Percentiles rank a stretch among this genome's conserved stretches.
phyloP scores from a whole-genome alignment of 2,797 vertebrate genomes.

The Gephyroberyx darwinii region DNA sequence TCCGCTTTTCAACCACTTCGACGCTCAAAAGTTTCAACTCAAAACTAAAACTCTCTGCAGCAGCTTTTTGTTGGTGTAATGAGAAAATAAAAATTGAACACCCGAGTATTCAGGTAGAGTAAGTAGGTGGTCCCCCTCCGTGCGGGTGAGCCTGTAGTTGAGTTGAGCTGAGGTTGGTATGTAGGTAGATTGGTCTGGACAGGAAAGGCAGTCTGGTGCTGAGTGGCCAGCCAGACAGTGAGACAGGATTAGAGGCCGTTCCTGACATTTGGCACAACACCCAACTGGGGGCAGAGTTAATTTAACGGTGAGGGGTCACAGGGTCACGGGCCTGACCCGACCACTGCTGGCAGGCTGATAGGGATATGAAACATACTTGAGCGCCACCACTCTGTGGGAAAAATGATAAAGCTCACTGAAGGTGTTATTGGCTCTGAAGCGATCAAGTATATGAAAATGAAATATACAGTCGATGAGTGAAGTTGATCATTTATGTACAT shows the following conservation, averaged over 20 bases:
- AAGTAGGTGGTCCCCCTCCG: slow-evolving; percentile 32
- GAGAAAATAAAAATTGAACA: slow-evolving; percentile 5
- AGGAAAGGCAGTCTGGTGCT: slow-evolving; percentile 53
- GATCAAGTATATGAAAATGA: background rate
- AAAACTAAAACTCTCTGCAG: slow-evolving; percentile 59
- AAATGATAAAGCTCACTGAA: slow-evolving; percentile 1
- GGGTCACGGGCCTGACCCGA: slow-evolving; percentile 58
- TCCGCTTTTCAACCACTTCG: slow-evolving; percentile 70
- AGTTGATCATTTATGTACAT: background rate
- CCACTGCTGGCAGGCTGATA: slow-evolving; percentile 40
- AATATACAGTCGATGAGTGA: background rate
- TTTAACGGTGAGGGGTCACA: slow-evolving; percentile 72
- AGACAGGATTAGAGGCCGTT: slow-evolving; percentile 75
- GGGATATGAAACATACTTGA: slow-evolving; percentile 36
- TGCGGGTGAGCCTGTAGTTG: slow-evolving; percentile 28
- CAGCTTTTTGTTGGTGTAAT: slow-evolving; percentile 52
- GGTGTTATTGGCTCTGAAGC: background rate
- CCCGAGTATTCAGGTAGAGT: slow-evolving; percentile 16
- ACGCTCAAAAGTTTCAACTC: slow-evolving; percentile 66
- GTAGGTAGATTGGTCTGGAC: slow-evolving; percentile 58
- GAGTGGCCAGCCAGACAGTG: slow-evolving; percentile 57
- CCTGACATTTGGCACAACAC: slow-evolving; percentile 79
- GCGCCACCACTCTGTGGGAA: slow-evolving; percentile 34
- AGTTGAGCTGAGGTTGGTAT: slow-evolving; percentile 42
- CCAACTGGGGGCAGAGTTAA: slow-evolving; percentile 72